phyloP scores from a whole-genome alignment of 2,113 vertebrate genomes.

The Oceanites oceanicus region DNA sequence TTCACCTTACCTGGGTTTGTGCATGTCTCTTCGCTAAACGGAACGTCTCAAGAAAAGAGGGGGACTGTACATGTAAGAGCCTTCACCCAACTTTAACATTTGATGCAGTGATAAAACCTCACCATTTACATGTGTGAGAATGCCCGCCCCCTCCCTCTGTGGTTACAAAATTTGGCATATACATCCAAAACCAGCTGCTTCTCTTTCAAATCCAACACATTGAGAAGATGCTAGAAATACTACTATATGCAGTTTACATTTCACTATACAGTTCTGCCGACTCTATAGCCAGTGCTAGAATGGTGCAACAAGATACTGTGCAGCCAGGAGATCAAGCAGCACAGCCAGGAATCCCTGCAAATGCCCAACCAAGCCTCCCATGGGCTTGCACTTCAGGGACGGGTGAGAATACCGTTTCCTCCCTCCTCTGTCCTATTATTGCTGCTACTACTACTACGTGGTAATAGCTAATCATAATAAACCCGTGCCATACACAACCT shows the following conservation, averaged over 20 bases:
- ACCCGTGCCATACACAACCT: neutral
- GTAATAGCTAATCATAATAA: neutral
- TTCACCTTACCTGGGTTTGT: neutral
- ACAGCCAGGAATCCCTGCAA: neutral
- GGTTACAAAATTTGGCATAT: neutral
- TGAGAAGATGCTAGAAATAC: conserved; percentile 25
- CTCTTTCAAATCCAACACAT: neutral
- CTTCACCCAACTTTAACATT: neutral
- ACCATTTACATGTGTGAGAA: neutral
- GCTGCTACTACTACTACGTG: neutral
- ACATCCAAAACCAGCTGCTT: neutral
- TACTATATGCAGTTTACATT: neutral
- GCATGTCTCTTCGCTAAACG: neutral
- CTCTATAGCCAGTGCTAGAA: conserved; percentile 13
- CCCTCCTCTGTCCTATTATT: neutral
- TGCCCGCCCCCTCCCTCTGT: neutral
- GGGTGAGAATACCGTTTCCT: neutral
- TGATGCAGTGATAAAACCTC: neutral
- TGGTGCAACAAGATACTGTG: conserved; percentile 7
- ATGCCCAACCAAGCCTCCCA: conserved; percentile 17
- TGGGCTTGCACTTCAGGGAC: conserved; percentile 7
- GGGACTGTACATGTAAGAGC: neutral
- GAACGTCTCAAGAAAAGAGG: neutral
- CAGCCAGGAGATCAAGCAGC: neutral
- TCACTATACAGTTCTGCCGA: neutral